Evolutionary conservation across 2,797 vertebrate genomes (phyloP).

Genomic region (Sebastes steindachneri): DNA sequence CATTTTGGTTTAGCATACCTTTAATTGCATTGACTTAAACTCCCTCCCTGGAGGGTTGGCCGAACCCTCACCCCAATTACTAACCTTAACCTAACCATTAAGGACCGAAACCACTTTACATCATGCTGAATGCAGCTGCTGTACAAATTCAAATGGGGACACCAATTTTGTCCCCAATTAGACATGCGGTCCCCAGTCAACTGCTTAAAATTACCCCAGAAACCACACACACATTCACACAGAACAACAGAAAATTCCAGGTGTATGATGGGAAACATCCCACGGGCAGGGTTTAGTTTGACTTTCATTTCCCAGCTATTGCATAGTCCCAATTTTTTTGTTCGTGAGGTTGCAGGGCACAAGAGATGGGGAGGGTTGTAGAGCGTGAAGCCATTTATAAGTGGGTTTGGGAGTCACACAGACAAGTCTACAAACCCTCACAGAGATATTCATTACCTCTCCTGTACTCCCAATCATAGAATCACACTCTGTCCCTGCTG

Average conservation of each 20-base stretch:
- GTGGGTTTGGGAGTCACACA: constrained; percentile 51
- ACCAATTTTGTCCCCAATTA: constrained; percentile 43
- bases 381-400: constrained; percentile 73
- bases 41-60: constrained; percentile 20
- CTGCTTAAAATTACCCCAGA: constrained; percentile 25
- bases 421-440: constrained; percentile 40
- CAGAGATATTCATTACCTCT: constrained; percentile 51
- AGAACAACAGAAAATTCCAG: constrained; percentile 1
- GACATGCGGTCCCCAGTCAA: constrained; percentile 4
- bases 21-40: neutral
- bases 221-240: neutral
- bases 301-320: constrained; percentile 57
- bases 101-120: constrained; percentile 15
- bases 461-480: neutral
- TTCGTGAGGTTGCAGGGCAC: constrained; percentile 52
- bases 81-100: constrained; percentile 40
- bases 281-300: constrained; percentile 35
- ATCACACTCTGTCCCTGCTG: constrained; percentile 1
- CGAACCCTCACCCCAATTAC: constrained; percentile 56
- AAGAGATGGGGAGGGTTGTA: constrained; percentile 67
- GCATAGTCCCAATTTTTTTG: constrained; percentile 39
- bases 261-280: constrained; percentile 26
- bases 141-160: constrained; percentile 32
- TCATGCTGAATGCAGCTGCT: constrained; percentile 5
- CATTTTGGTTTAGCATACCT: neutral